Conservation (phyloP, 2,888 invertebrate genomes). For the Drosophila differens region DNA sequence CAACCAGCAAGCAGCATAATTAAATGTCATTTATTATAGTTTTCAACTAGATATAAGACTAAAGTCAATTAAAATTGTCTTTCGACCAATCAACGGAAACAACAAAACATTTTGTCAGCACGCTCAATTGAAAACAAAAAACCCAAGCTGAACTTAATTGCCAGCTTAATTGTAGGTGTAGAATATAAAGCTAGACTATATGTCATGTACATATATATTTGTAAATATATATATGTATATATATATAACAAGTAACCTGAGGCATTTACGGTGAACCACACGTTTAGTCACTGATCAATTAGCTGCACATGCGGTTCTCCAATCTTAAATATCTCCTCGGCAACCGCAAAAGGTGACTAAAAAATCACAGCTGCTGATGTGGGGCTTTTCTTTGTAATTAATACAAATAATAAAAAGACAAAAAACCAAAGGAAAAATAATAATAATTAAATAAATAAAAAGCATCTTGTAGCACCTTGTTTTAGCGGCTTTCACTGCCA, state of each 20-base stretch:
- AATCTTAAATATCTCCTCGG: conserved; percentile 10
- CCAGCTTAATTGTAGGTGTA: conserved; percentile 37
- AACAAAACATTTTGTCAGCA: conserved; percentile 47
- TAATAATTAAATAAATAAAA: conserved; percentile 6
- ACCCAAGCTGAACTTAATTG: conserved; percentile 32
- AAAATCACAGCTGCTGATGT: conserved; percentile 19
- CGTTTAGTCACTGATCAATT: conserved; percentile 58
- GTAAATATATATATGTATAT: not conserved
- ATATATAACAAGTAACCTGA: conserved; percentile 32
- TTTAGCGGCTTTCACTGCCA: conserved; percentile 57
- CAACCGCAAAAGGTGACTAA: conserved; percentile 18
- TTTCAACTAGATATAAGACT: conserved; percentile 2
- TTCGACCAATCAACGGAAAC: conserved; percentile 40
- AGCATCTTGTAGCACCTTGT: conserved; percentile 16
- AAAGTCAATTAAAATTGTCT: conserved; percentile 34
- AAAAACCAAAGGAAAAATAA: not conserved
- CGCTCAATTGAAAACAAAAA: conserved; percentile 21
- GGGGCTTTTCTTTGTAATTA: conserved; percentile 31
- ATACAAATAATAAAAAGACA: conserved; percentile 25
- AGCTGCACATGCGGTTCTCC: conserved; percentile 37
- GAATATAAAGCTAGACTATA: conserved; percentile 13
- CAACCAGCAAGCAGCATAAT: conserved; percentile 10
- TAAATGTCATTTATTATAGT: conserved; percentile 7
- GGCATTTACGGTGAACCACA: conserved; percentile 41
- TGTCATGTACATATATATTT: not conserved